Evolutionary conservation across 2,888 invertebrate species (phyloP), one percentile per base, ranked within the genome.

Genomic region (Epistrophe grossulariae): DNA sequence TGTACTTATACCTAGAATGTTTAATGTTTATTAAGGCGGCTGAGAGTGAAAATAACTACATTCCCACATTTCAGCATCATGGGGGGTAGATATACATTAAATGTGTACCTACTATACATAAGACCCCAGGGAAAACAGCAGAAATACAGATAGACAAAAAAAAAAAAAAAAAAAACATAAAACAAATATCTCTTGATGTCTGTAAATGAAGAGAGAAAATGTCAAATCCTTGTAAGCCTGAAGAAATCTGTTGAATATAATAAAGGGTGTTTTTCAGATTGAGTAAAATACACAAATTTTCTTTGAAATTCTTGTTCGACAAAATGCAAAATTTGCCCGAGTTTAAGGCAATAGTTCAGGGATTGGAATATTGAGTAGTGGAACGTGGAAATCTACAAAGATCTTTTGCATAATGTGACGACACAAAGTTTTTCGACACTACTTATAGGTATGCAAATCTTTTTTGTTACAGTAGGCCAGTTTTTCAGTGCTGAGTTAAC

Each of bases 171-270:
- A 17, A 59, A 57, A 35, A 59, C 10, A 59, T 35, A 35, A 59
- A 59, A 35, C 35, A 59, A 31, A 59, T 59, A 38, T 31, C 17
- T 28, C 15, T 55, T 55, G 43, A n/a, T 28, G 43, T 45, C 55
- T 55, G 28, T 15, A 45, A 28, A 64, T 31, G 28, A 45, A 48
- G 45, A n/a, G 64, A 48, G 45, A 66, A 48, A 66, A 48, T 66
- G 64, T 66, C 64, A 66, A 68, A 68, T 38, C 19, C 68, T 50
- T 35, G 50, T 50, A 19, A 68, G 50, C 68, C 19, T 1, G 13
- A 19, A 50, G 66, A 35, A 50, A 66, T 50, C 50, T 35, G 31
- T 55, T 55, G 7, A 55, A 55, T 55, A 13, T 24, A 7, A 24
- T 24, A 55, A 55, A 28, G 55, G 28, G 28, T 55, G 28, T 55